These are phyloP conservation scores for Diabrotica undecimpunctata DNA, from an alignment of 1,140 invertebrate genomes.

Conservation along the genomic window DNA sequence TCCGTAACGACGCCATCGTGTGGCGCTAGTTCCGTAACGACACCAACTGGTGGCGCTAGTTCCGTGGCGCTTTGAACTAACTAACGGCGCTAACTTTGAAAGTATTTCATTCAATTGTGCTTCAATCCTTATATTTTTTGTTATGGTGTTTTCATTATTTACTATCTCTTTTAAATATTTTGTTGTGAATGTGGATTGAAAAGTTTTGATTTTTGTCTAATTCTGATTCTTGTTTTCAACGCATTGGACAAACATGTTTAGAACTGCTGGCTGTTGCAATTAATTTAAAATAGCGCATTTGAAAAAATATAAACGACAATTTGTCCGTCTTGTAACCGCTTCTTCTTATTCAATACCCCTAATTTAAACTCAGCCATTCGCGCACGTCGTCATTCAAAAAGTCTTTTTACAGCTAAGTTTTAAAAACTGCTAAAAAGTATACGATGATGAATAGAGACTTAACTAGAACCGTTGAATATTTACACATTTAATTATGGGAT, in stretches of 20 bases:
- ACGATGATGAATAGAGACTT: constrained; percentile 22
- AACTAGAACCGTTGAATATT: constrained; percentile 28
- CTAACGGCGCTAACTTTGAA: too few relatives aligned
- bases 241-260: neutral
- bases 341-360: constrained; percentile 30
- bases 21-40: too few relatives aligned
- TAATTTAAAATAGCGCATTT: constrained; percentile 14
- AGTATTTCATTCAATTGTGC: too few relatives aligned
- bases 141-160: too few relatives aligned
- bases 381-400: constrained; percentile 21
- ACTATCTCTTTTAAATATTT: too few relatives aligned
- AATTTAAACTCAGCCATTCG: constrained; percentile 27
- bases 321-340: constrained; percentile 26
- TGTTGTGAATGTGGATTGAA: too few relatives aligned
- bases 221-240: too few relatives aligned
- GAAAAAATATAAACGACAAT: constrained; percentile 32
- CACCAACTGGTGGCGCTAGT: too few relatives aligned
- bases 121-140: too few relatives aligned
- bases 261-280: constrained; percentile 13
- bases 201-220: too few relatives aligned
- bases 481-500: constrained; percentile 21
- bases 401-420: constrained; percentile 28
- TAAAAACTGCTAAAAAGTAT: constrained; percentile 24
- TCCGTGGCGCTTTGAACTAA: too few relatives aligned
- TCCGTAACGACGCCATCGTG: too few relatives aligned